Percentiles rank a stretch among this genome's conserved stretches.
phyloP scores from a whole-genome alignment of 2,797 vertebrate genomes.

The Ammospiza maritima region DNA sequence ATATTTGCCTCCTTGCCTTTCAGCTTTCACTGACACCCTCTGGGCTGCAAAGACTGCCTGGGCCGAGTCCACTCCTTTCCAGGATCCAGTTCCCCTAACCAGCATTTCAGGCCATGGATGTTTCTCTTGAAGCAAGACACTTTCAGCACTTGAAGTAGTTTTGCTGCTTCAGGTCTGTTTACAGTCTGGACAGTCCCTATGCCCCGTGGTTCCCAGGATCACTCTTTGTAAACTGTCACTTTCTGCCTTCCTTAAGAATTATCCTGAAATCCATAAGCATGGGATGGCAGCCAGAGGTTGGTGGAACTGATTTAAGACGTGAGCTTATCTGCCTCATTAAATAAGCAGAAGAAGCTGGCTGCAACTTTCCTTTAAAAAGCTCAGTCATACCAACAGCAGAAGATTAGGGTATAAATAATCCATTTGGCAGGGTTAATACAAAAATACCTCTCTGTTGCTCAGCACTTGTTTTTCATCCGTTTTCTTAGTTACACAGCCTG shows the following conservation, averaged over 20 bases:
- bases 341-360: neutral
- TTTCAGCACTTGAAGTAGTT: neutral
- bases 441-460: conserved; percentile 48
- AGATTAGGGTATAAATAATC: conserved; percentile 55
- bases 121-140: neutral
- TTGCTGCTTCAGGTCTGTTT: neutral
- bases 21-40: neutral
- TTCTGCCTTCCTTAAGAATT: neutral
- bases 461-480: conserved; percentile 52
- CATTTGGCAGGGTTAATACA: conserved; percentile 37
- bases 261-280: neutral
- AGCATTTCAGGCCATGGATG: neutral
- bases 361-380: conserved; percentile 21
- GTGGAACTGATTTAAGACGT: neutral
- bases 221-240: neutral
- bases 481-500: conserved; percentile 27
- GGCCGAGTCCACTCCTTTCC: neutral
- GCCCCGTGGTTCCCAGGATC: neutral
- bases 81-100: neutral
- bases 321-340: conserved; percentile 18
- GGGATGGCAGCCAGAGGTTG: neutral
- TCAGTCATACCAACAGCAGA: conserved; percentile 25
- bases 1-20: neutral
- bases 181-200: neutral
- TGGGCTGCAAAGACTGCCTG: neutral